Conservation (phyloP, 2,888 invertebrate genomes). For the Melangyna quadrimaculata region DNA sequence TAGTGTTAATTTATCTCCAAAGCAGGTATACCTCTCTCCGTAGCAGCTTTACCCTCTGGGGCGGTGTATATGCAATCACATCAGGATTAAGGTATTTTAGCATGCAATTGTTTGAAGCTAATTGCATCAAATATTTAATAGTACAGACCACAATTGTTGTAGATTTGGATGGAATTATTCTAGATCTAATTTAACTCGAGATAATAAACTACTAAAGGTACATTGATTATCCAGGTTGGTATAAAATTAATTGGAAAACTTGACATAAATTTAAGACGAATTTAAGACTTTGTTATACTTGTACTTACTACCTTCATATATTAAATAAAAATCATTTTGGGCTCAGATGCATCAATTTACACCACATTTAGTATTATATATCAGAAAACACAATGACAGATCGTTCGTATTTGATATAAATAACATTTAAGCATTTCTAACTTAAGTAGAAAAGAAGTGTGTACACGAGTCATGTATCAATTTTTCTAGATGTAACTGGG, state of each 20-base stretch:
- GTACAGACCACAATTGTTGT: background rate
- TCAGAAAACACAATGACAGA: slow-evolving; percentile 18
- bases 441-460: background rate
- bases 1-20: slow-evolving; percentile 9
- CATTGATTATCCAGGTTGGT: background rate
- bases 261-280: background rate
- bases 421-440: slow-evolving; percentile 1
- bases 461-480: slow-evolving; percentile 7
- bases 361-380: background rate
- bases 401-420: slow-evolving; percentile 3
- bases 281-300: background rate
- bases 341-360: background rate
- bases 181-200: background rate
- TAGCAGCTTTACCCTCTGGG: background rate
- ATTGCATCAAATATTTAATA: background rate
- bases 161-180: background rate
- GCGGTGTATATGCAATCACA: background rate
- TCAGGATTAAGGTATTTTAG: background rate
- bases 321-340: background rate
- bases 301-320: background rate
- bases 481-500: background rate
- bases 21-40: background rate
- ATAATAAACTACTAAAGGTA: no score
- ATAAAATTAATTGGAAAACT: background rate
- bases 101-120: background rate